Evolutionary conservation across 2,797 vertebrate genomes (phyloP).

Genomic region (Hypotaenidia philippensis): DNA sequence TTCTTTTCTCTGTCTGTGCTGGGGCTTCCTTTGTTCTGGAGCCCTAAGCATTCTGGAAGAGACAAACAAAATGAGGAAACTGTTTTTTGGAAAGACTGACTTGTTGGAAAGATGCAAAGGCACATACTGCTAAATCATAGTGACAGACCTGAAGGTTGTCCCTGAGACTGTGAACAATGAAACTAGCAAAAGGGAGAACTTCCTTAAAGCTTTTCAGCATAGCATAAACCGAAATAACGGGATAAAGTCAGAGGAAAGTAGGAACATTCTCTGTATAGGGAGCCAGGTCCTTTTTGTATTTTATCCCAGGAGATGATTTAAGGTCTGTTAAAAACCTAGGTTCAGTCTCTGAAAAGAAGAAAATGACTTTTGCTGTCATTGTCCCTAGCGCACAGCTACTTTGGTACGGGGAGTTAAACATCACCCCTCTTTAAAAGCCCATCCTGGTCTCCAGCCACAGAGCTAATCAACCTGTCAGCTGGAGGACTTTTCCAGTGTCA

Average conservation of each 20-base stretch:
- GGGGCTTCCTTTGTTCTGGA: not conserved
- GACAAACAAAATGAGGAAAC: not conserved
- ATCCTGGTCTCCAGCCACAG: not conserved
- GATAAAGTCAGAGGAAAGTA: not conserved
- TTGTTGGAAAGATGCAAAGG: not conserved
- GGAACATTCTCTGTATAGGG: not conserved
- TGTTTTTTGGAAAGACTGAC: not conserved
- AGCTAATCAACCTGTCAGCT: not conserved
- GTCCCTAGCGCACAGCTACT: not conserved
- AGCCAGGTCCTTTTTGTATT: not conserved
- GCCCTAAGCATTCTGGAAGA: not conserved
- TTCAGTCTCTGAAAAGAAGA: not conserved
- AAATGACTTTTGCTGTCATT: not conserved
- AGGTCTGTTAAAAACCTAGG: not conserved
- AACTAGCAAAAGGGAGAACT: not conserved
- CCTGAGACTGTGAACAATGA: not conserved
- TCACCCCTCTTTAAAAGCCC: not conserved
- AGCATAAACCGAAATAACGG: not conserved
- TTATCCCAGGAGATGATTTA: not conserved
- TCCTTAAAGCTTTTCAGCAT: not conserved
- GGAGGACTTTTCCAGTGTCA: not conserved
- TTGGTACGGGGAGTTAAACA: accelerated
- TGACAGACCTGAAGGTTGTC: not conserved
- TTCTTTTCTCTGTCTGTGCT: not conserved
- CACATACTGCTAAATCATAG: not conserved